Conservation (phyloP, 2,888 invertebrate species). For the Ischnus inquisitorius region DNA sequence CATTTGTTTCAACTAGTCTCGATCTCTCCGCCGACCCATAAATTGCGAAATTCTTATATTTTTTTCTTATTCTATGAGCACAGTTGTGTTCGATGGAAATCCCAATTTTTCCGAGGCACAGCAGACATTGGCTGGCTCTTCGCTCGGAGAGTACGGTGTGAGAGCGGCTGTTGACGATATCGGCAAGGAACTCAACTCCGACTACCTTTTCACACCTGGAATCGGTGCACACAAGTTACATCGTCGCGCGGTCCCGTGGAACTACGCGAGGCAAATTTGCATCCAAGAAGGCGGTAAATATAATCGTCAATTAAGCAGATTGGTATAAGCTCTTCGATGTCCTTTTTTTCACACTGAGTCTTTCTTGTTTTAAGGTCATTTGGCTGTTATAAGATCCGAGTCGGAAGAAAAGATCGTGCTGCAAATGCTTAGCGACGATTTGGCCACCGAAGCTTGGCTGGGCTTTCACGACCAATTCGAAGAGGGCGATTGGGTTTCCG, state of each 20-base stretch:
- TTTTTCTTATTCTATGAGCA: background rate
- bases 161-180: background rate
- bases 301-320: background rate
- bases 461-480: conserved; percentile 70
- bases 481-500: conserved; percentile 70
- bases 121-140: conserved; percentile 37
- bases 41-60: no score
- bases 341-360: background rate
- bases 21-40: no score
- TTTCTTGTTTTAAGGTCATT: conserved; percentile 17
- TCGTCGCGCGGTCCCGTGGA: conserved; percentile 59
- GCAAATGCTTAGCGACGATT: conserved; percentile 55
- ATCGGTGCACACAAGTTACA: conserved; percentile 66
- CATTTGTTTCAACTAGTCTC: no score
- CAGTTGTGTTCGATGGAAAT: background rate
- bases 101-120: conserved; percentile 37
- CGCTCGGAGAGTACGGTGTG: background rate
- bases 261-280: conserved; percentile 65
- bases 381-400: conserved; percentile 65
- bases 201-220: conserved; percentile 41
- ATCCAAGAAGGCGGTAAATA: conserved; percentile 69
- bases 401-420: conserved; percentile 63
- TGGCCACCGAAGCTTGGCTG: conserved; percentile 62
- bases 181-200: background rate
- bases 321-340: background rate